A percentile compares a stretch with the other conserved stretches of the same genome.
Conservation (phyloP, 37 sponge, comb jelly and placozoan species). For the Lycopodina hypogea region DNA sequence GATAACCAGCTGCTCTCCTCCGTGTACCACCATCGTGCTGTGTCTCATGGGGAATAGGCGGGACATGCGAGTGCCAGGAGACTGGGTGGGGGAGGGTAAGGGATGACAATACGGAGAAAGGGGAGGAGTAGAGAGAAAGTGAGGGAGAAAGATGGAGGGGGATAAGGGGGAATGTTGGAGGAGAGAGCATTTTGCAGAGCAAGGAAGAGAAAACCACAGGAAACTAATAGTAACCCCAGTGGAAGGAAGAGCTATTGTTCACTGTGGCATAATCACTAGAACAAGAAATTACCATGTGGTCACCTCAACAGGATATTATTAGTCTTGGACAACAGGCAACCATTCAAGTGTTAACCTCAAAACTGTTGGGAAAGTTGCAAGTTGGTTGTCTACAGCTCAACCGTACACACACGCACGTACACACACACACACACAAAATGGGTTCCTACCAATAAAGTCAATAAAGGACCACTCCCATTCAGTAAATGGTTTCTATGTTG, state of each 20-base stretch:
- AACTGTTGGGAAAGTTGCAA: too few species aligned
- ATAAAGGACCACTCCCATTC: neutral
- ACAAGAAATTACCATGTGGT: too few species aligned
- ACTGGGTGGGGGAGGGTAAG: constrained; percentile 5
- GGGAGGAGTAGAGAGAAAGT: neutral
- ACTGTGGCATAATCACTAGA: too few species aligned
- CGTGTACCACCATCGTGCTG: constrained; percentile 68
- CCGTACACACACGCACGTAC: constrained; percentile 3
- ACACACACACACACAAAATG: constrained; percentile 5
- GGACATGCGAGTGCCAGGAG: constrained; percentile 9
- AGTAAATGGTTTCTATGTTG: too few species aligned
- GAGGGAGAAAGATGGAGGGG: neutral
- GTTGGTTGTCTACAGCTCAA: too few species aligned
- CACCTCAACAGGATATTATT: too few species aligned
- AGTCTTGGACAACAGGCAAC: too few species aligned
- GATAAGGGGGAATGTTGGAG: neutral
- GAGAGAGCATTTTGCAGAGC: neutral
- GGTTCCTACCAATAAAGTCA: neutral
- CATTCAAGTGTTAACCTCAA: too few species aligned
- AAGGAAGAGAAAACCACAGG: too few species aligned
- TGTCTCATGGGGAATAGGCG: constrained; percentile 45
- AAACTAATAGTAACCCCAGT: too few species aligned
- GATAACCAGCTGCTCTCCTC: constrained; percentile 78
- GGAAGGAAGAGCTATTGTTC: too few species aligned
- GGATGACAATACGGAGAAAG: too few species aligned